phyloP scores from a whole-genome alignment of 2,888 invertebrate species.

The Laothoe populi region DNA sequence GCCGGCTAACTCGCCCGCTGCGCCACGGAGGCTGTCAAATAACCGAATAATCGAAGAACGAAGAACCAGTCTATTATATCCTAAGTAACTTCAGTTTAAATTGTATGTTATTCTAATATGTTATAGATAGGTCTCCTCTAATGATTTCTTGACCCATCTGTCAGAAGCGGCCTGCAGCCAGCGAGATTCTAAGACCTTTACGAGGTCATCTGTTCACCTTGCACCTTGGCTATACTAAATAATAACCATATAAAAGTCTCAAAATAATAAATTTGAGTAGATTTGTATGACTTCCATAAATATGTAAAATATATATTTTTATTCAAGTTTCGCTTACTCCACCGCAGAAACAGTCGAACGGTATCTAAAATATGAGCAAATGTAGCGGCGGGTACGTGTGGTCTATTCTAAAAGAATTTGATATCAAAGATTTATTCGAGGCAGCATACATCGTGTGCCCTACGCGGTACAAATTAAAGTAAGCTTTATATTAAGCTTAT shows the following conservation, averaged over 20 bases:
- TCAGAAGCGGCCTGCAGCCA: too few species aligned
- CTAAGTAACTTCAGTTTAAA: too few species aligned
- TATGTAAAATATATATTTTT: conserved; percentile 70
- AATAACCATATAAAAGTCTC: background rate
- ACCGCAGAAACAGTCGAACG: conserved; percentile 70
- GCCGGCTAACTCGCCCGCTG: too few species aligned
- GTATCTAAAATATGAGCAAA: conserved; percentile 79
- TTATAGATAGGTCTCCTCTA: too few species aligned
- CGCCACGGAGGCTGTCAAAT: too few species aligned
- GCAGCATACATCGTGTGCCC: conserved; percentile 50
- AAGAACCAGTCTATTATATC: too few species aligned
- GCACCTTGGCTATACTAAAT: background rate
- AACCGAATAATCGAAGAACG: too few species aligned
- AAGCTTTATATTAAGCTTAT: conserved; percentile 7
- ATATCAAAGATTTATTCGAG: conserved; percentile 73
- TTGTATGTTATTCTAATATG: too few species aligned
- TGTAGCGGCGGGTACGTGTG: conserved; percentile 68
- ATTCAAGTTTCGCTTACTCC: conserved; percentile 62
- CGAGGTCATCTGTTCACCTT: too few species aligned
- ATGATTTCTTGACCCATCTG: too few species aligned
- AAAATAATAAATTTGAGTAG: conserved; percentile 50
- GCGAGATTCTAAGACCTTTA: too few species aligned
- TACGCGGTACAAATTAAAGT: conserved; percentile 33
- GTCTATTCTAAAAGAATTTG: conserved; percentile 77
- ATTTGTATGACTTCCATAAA: conserved; percentile 51